A percentile compares a stretch with the other conserved stretches of the same genome.
Evolutionary conservation across 2,113 vertebrate genomes (phyloP).

Genomic region (Ramphastos sulfuratus): DNA sequence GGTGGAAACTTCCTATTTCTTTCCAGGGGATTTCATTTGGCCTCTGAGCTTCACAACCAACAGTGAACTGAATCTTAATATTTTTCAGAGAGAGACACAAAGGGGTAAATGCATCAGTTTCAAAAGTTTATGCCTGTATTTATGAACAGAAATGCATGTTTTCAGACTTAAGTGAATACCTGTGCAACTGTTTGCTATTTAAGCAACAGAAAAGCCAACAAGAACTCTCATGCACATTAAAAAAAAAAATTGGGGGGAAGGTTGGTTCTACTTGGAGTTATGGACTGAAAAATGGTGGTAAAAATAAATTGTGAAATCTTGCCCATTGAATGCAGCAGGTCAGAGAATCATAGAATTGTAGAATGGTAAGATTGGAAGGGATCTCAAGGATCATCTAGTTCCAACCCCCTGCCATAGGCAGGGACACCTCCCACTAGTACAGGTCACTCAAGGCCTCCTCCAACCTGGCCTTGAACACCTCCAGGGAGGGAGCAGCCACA

Average conservation of each 20-base stretch:
- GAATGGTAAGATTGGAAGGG: too few species aligned
- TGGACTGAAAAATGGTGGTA: not conserved
- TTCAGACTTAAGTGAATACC: not conserved
- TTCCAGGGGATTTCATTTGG: not conserved
- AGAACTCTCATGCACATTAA: not conserved
- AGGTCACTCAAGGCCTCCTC: too few species aligned
- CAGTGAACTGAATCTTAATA: not conserved
- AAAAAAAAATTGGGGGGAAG: not conserved
- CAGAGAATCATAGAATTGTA: not conserved
- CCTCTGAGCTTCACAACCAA: not conserved
- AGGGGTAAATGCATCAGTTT: not conserved
- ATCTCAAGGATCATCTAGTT: too few species aligned
- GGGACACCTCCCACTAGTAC: too few species aligned
- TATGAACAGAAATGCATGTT: not conserved
- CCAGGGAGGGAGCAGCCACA: too few species aligned
- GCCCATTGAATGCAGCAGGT: not conserved
- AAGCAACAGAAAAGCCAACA: not conserved
- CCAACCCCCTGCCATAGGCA: too few species aligned
- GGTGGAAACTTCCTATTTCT: not conserved
- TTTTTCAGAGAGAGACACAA: not conserved
- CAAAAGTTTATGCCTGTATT: not conserved
- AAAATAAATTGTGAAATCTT: not conserved
- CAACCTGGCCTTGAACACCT: too few species aligned
- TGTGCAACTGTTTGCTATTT: not conserved
- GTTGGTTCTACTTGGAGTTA: not conserved